Evolutionary conservation across 2,113 vertebrate genomes (phyloP).

Genomic region (Glareola pratincola): DNA sequence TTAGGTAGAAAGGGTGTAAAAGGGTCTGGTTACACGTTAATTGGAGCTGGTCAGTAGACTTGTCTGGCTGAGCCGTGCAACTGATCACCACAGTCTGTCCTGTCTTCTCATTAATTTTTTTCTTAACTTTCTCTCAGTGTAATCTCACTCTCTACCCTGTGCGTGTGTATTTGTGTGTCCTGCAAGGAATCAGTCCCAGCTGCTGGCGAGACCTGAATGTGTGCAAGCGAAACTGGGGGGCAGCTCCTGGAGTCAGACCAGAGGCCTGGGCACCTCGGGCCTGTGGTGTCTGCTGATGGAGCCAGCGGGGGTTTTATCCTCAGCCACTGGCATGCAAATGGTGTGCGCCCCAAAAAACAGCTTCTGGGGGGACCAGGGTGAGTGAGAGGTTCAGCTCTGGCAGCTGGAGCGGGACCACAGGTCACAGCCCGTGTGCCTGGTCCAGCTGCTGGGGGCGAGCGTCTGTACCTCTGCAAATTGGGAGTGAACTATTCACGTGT

Average conservation of each 20-base stretch:
- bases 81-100: not conserved
- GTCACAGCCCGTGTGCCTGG: accelerated
- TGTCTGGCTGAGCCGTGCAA: not conserved
- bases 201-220: not conserved
- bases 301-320: not conserved
- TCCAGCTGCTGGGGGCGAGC: not conserved
- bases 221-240: not conserved
- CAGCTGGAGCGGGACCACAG: accelerated
- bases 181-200: not conserved
- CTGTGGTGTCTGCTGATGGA: not conserved
- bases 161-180: not conserved
- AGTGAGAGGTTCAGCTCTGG: not conserved
- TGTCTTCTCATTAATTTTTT: not conserved
- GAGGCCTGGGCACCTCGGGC: not conserved
- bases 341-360: not conserved
- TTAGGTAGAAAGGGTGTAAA: not conserved
- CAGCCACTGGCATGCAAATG: not conserved
- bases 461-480: not conserved
- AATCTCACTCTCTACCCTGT: not conserved
- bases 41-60: not conserved
- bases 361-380: not conserved
- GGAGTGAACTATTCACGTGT: too few species aligned
- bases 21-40: accelerated
- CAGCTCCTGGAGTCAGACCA: not conserved
- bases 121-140: not conserved